Percentiles rank a stretch among this genome's conserved stretches.
phyloP scores from a whole-genome alignment of 2,797 vertebrate genomes.

The Fringilla coelebs region DNA sequence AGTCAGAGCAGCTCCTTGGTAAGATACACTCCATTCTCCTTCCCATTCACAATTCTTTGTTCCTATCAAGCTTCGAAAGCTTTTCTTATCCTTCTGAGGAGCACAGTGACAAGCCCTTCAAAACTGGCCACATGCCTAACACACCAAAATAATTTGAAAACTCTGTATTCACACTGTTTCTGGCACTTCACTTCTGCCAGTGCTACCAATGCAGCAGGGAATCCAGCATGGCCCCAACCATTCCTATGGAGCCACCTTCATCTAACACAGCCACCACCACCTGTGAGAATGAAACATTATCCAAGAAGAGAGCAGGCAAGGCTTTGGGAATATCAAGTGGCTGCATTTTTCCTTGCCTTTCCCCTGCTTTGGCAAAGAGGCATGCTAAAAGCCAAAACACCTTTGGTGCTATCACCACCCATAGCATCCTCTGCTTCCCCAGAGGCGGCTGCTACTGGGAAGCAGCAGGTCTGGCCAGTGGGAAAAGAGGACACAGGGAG shows the following conservation, averaged over 20 bases:
- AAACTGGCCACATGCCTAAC: not conserved
- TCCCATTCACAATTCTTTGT: not conserved
- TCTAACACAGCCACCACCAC: rapidly evolving
- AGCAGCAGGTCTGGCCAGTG: rapidly evolving
- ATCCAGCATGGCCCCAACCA: rapidly evolving
- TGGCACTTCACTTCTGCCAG: not conserved
- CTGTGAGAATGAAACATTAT: not conserved
- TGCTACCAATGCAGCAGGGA: not conserved
- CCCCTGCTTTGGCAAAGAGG: not conserved
- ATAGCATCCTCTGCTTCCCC: rapidly evolving
- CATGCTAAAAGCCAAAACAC: not conserved
- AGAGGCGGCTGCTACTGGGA: rapidly evolving
- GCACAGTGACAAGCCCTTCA: not conserved
- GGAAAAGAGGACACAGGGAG: not conserved
- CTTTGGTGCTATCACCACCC: not conserved
- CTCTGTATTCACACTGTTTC: not conserved
- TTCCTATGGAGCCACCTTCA: not conserved
- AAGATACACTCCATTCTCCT: rapidly evolving
- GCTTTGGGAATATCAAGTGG: not conserved
- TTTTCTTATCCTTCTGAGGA: not conserved
- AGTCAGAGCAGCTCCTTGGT: rapidly evolving
- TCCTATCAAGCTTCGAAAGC: not conserved
- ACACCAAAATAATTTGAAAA: not conserved
- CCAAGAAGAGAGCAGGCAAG: no score
- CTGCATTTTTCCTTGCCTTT: not conserved